These are phyloP conservation scores for Aphaenogaster floridana DNA, from an alignment of 1,140 invertebrate genomes.

Conservation along the genomic window DNA sequence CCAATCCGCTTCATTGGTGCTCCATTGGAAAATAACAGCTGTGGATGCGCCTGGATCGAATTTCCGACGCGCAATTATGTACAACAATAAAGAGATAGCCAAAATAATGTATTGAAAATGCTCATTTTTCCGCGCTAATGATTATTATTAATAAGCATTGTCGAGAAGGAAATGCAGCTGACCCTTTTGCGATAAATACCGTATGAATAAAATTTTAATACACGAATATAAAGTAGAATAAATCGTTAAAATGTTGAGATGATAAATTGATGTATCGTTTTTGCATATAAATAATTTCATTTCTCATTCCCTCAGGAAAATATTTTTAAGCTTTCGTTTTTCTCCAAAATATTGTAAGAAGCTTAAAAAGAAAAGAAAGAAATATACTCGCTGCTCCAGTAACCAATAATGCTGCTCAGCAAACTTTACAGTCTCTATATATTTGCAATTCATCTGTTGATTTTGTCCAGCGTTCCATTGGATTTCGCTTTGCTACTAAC, in stretches of 20 bases:
- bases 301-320: neutral
- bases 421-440: constrained; percentile 53
- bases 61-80: constrained; percentile 61
- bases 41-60: constrained; percentile 33
- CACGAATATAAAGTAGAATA: constrained; percentile 36
- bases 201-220: constrained; percentile 8
- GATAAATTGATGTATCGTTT: constrained; percentile 37
- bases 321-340: constrained; percentile 18
- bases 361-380: constrained; percentile 12
- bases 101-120: constrained; percentile 63
- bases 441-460: constrained; percentile 63
- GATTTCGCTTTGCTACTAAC: constrained; percentile 41
- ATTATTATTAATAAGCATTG: constrained; percentile 74
- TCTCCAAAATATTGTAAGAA: constrained; percentile 43
- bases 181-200: constrained; percentile 36
- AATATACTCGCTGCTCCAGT: constrained; percentile 28
- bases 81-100: constrained; percentile 39
- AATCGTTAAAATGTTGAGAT: constrained; percentile 23
- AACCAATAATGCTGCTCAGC: constrained; percentile 35
- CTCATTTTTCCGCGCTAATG: constrained; percentile 60
- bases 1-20: constrained; percentile 58
- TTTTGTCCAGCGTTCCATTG: constrained; percentile 56
- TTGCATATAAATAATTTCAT: constrained; percentile 44
- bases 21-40: constrained; percentile 64
- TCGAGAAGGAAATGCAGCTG: constrained; percentile 47